Percentiles rank a stretch among this genome's conserved stretches.
Evolutionary conservation across 1,140 invertebrate species (phyloP).

Genomic region (Heliconius hewitsoni): DNA sequence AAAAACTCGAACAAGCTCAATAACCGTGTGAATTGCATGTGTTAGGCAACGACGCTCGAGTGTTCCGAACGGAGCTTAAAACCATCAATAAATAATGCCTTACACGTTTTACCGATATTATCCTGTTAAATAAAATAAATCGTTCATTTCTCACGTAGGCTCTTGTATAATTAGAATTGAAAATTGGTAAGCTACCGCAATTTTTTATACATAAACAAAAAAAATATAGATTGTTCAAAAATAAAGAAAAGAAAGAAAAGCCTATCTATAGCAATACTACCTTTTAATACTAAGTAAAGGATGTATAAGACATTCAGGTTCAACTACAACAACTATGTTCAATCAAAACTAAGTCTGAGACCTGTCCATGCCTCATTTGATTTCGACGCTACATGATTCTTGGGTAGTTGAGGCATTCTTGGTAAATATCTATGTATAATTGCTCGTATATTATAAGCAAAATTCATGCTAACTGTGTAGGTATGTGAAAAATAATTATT

Average conservation of each 20-base stretch:
- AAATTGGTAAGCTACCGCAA: not conserved
- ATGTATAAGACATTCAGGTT: conserved; percentile 17
- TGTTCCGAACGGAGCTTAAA: conserved; percentile 14
- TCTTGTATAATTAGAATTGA: not conserved
- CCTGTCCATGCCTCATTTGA: not conserved
- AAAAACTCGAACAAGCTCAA: conserved; percentile 21
- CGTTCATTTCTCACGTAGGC: not conserved
- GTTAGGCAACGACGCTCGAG: conserved; percentile 11
- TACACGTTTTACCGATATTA: not conserved
- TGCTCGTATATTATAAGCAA: not conserved
- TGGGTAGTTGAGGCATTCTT: not conserved
- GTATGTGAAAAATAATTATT: not conserved
- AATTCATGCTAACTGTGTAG: conserved; percentile 3
- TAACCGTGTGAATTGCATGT: conserved; percentile 11
- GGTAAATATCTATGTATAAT: not conserved
- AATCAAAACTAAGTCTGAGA: conserved; percentile 10
- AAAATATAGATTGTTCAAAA: not conserved
- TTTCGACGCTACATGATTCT: not conserved
- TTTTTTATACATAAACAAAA: not conserved
- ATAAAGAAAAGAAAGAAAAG: not conserved
- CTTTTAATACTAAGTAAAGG: conserved; percentile 5
- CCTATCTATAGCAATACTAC: conserved; percentile 17
- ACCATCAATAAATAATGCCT: conserved; percentile 17
- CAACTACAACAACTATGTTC: conserved; percentile 16
- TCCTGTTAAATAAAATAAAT: conserved; percentile 16